Base-by-base conservation (phyloP, 2,888 invertebrate genomes). In the Megamerina dolium region DNA sequence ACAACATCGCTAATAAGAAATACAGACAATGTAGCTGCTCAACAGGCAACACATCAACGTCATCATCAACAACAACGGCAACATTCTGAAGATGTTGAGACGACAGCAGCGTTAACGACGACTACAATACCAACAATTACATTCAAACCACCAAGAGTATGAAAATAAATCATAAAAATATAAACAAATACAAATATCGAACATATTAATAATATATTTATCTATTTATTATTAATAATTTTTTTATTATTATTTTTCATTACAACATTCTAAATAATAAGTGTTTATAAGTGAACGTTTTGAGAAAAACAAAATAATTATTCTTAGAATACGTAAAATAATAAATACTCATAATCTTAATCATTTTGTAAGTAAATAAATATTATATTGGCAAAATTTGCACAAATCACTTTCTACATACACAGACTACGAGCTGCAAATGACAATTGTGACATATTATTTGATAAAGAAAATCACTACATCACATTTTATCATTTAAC, bases 111-210 rank as follows among this genome's bases (percentile, higher is more conserved):
- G 37, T 33, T 20, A 12, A 17, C 13, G 20, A 16, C 13, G 32
- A 10, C 5, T 23, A 32, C 31, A 20, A n/a, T 18, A 34, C 19
- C 43, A 27, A 45, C 49, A 21, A 50, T 51, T 18, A 49, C 50
- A 20, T 54, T 53, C 44, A 54, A 53, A 35, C 45, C 53, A 26
- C 53, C 56, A 17, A 45, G 54, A 39, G 48, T 56, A 41, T 56
- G 48, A 53, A 16, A 45, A 29, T 35, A 42, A 23, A 26, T 27
- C 37, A 16, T 14, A 32, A 37, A 21, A 12, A 20, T 35, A 35
- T 36, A 43, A 18, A 37, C 37, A 43, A 31, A 32, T 18, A 26
- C n/a, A 36, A 12, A 35, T 34, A 41, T 38, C 14, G 37, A 3
- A 5, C 12, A 18, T 6, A 17, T 13, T 20, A 20, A 13, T 5